Conservation (phyloP, 2,888 invertebrate species). For the Eumacrocentrus americanus region DNA sequence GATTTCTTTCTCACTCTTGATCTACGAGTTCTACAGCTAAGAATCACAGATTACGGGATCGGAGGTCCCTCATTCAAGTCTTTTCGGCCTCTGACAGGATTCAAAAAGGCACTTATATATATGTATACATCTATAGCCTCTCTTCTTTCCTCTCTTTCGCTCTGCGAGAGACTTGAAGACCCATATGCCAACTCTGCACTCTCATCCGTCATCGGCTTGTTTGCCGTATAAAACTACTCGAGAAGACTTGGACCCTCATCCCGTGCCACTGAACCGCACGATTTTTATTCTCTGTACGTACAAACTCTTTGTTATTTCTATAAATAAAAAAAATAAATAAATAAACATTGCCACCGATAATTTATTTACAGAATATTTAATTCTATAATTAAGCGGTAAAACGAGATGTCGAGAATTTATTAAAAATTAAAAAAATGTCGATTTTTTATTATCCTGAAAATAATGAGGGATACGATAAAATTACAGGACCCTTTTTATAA, state of each 20-base stretch:
- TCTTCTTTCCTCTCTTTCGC: slow-evolving; percentile 17
- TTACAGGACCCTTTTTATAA: too few relatives aligned
- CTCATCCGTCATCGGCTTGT: slow-evolving; percentile 43
- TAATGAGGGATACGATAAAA: too few relatives aligned
- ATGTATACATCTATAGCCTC: slow-evolving; percentile 19
- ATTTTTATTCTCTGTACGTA: slow-evolving; percentile 2
- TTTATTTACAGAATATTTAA: too few relatives aligned
- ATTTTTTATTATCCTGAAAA: too few relatives aligned
- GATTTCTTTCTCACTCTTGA: slow-evolving; percentile 23
- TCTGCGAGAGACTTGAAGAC: background rate
- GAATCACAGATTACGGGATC: slow-evolving; percentile 53
- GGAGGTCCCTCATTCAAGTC: slow-evolving; percentile 19
- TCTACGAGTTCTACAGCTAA: slow-evolving; percentile 35
- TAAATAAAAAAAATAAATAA: too few relatives aligned
- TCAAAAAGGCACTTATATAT: slow-evolving; percentile 45
- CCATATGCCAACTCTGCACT: slow-evolving; percentile 7
- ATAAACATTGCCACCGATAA: too few relatives aligned
- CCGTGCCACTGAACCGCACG: too few relatives aligned
- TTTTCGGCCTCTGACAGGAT: slow-evolving; percentile 19
- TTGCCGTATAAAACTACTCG: slow-evolving; percentile 34
- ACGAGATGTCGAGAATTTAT: too few relatives aligned
- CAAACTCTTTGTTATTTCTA: slow-evolving; percentile 23
- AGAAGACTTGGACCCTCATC: slow-evolving; percentile 5
- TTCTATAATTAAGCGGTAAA: too few relatives aligned
- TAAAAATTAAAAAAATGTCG: too few relatives aligned